Percentiles rank a stretch among this genome's conserved stretches.
Evolutionary conservation across 2,797 vertebrate species (phyloP).

Genomic region (Sebastiscus tertius): DNA sequence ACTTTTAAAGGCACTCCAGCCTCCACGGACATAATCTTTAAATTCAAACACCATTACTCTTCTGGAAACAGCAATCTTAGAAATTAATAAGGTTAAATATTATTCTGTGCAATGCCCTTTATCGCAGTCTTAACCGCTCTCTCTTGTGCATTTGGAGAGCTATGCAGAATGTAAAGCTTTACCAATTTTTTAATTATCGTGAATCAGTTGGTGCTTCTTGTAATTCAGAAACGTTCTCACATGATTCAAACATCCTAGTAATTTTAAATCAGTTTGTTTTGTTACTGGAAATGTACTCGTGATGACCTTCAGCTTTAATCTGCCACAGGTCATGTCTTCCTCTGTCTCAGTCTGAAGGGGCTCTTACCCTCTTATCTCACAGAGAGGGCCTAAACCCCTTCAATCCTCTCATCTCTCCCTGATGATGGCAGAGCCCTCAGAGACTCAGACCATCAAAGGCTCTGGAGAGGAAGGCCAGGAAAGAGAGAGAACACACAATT

Average conservation of each 20-base stretch:
- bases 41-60: conserved; percentile 7
- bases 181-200: background rate
- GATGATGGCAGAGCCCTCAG: conserved; percentile 47
- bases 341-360: conserved; percentile 38
- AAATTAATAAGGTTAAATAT: conserved; percentile 19
- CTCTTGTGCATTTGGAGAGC: background rate
- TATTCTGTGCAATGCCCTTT: conserved; percentile 4
- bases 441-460: conserved; percentile 49
- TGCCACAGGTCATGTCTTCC: conserved; percentile 31
- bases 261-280: conserved; percentile 8
- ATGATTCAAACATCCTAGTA: background rate
- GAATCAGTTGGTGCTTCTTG: background rate
- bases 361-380: conserved; percentile 41
- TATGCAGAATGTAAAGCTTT: background rate
- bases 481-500: conserved; percentile 33
- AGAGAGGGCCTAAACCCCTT: conserved; percentile 47
- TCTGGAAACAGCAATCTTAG: conserved; percentile 1
- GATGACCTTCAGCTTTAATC: conserved; percentile 58
- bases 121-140: background rate
- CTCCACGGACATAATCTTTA: conserved; percentile 5
- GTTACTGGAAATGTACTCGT: background rate
- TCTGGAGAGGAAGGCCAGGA: conserved; percentile 9
- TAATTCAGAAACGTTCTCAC: background rate
- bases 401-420: conserved; percentile 59
- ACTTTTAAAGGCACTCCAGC: conserved; percentile 3